Evolutionary conservation across 2,113 vertebrate genomes (phyloP), one percentile per base, ranked within the genome.

Genomic region (Seriola aureovittata): DNA sequence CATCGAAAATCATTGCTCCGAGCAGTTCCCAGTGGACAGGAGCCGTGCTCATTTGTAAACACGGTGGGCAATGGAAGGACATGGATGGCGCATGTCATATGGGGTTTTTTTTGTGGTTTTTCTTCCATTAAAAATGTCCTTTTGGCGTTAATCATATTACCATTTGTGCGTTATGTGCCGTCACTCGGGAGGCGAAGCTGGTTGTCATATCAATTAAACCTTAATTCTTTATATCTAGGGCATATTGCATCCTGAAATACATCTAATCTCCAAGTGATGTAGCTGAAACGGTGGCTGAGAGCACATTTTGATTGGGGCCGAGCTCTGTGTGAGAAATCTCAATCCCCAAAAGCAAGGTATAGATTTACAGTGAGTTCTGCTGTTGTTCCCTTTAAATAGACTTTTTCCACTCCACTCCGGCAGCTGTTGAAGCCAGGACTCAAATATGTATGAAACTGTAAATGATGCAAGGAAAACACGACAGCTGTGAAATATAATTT

Each of bases 1-100:
- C 90, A 93, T 94, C 38, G 82, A 72, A 93, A 93, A 92, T 93
- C 92, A 89, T 88, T 91, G 88, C 85, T 75, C 59, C 85, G 2
- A 44, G 85, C 82, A 68, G 86, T 52, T 90, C 91, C 91, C 90
- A 58, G 74, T 50, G 78, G 92, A 90, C 66, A 1, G 11, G 8
- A 59, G 72, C 72, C n/a, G 44, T 52, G 75, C 80, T 90, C 87
- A 89, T 90, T 92, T 82, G 84, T 91, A 85, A 87, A 86, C 87
- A 89, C 67, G 32, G 70, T 79, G 78, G 80, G 65, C 59, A 76
- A 81, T 68, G 81, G 81, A 84, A 77, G 78, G 86, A 55, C 73
- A 66, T 42, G 80, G 72, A 78, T 48, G 67, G 67, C 84, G 66
- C 64, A 23, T 73, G 76, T 71, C 84, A 78, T 86, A 32, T 68